phyloP scores from a whole-genome alignment of 2,113 vertebrate species.

The Eretmochelys imbricata region DNA sequence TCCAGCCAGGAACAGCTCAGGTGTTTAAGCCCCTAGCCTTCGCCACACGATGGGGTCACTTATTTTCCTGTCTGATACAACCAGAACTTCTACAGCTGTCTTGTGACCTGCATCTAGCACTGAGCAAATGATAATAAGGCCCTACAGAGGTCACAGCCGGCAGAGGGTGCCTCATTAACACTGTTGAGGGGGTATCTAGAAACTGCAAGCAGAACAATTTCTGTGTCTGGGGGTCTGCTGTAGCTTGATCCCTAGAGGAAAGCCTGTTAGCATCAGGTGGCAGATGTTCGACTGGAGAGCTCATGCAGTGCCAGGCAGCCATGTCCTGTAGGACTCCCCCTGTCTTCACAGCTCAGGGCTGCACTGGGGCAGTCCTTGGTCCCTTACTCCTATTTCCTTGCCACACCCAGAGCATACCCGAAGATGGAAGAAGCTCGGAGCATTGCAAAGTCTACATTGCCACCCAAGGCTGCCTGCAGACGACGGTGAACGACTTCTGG shows the following conservation, averaged over 20 bases:
- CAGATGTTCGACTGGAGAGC: not conserved
- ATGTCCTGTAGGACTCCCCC: not conserved
- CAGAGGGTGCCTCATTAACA: not conserved
- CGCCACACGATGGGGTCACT: not conserved
- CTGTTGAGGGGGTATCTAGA: not conserved
- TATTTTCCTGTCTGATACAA: not conserved
- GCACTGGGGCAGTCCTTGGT: rapidly evolving
- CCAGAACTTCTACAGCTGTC: not conserved
- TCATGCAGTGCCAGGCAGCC: rapidly evolving
- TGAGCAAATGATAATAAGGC: rapidly evolving
- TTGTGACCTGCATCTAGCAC: not conserved
- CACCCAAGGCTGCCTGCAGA: conserved; percentile 90
- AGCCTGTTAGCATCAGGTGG: not conserved
- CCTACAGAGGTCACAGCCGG: not conserved
- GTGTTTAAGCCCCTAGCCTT: not conserved
- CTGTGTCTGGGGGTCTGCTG: rapidly evolving
- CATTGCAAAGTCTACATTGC: conserved; percentile 86
- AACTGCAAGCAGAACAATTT: rapidly evolving
- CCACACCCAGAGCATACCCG: conserved; percentile 77
- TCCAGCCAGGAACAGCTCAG: not conserved
- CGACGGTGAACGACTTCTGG: conserved; percentile 88
- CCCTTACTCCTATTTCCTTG: not conserved
- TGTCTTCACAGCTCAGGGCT: not conserved
- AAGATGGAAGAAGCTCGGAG: conserved; percentile 79
- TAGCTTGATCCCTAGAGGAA: not conserved